Evolutionary conservation across 2,888 invertebrate genomes (phyloP), one percentile per base, ranked within the genome.

Genomic region (Morpho achilles): DNA sequence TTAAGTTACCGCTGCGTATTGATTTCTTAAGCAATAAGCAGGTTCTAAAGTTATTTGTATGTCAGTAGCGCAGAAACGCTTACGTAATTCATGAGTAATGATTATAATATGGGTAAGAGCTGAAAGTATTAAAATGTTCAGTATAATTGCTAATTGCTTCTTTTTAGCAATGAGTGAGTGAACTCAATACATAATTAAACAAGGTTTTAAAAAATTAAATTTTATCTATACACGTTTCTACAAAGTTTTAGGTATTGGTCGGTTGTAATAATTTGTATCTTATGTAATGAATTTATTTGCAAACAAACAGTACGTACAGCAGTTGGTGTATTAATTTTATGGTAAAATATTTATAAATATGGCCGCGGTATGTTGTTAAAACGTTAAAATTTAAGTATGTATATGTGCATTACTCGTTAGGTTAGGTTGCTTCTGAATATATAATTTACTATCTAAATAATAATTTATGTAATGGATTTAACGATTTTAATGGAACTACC

Each of bases 31-130:
- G 55, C 45, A 40, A 46, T 47, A n/a, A 58, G 62, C 66, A 53
- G 56, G 63, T 63, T 68, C 62, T 59, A 53, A 64, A 60, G 50
- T 53, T 60, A 56, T 64, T 65, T 64, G 64, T 66, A 50, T 63
- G 64, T 64, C 63, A 59, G 56, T 62, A 48, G 59, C 57, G 45
- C 61, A 63, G 59, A 62, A 55, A 52, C 41, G 53, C 67, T 80
- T 76, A 77, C 72, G 73, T 72, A 77, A 79, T 65, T 63, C 66
- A 71, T 67, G 67, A 68, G 69, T 72, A 71, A 74, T 75, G 65
- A 66, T 68, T 67, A 69, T 61, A 59, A 58, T 56, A 47, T 52
- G 55, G 43, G 22, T 39, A 50, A n/a, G 44, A 49, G 42, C 22
- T 10, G 54, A 54, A 54, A 54, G 47, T 22, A 10, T 10, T 54